Percentiles rank a stretch among this genome's conserved stretches.
These are phyloP conservation scores for Cephalopterus ornatus DNA, from an alignment of 2,113 vertebrate species.

Conservation along the genomic window DNA sequence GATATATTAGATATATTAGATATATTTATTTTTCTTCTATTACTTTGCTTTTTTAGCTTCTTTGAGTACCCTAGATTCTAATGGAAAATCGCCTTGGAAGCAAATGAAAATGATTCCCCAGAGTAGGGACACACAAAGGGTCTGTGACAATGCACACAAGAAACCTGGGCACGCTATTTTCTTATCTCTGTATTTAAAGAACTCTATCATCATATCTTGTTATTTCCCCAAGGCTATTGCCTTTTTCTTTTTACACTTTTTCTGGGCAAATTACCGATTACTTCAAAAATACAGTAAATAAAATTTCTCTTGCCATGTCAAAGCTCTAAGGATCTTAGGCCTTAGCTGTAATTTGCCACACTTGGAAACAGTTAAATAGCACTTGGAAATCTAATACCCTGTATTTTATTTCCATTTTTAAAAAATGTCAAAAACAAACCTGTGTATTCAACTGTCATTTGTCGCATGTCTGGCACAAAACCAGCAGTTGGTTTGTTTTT, in stretches of 20 bases:
- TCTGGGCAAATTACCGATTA: neutral
- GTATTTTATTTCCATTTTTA: neutral
- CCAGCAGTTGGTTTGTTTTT: neutral
- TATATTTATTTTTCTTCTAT: neutral
- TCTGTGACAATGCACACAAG: neutral
- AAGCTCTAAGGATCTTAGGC: neutral
- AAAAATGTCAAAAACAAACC: neutral
- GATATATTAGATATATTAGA: neutral
- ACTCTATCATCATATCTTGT: neutral
- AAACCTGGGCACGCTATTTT: neutral
- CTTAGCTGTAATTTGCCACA: neutral
- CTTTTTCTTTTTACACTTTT: neutral
- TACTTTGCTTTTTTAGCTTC: neutral
- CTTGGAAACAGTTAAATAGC: neutral
- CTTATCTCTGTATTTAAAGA: neutral
- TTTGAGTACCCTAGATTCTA: neutral
- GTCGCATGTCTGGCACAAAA: neutral
- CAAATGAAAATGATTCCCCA: neutral
- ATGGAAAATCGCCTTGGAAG: neutral
- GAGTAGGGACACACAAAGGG: neutral
- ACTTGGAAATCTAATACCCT: neutral
- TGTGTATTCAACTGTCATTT: neutral
- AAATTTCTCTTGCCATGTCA: neutral
- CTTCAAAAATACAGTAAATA: neutral
- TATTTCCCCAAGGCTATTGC: neutral